phyloP scores from a whole-genome alignment of 1,140 invertebrate species.

The Pseudomyrmex concolor region DNA sequence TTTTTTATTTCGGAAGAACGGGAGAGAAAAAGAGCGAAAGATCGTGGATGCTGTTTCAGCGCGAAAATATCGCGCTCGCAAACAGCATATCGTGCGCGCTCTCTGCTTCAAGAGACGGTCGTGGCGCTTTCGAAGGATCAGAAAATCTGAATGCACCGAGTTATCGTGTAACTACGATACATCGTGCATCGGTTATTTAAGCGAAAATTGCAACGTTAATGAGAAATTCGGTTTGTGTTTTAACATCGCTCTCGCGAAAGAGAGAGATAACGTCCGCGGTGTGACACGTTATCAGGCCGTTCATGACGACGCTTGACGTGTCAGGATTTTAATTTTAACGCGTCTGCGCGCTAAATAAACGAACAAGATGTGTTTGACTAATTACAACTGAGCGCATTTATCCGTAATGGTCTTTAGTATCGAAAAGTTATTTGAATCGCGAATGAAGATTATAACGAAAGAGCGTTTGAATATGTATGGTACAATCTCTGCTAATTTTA shows the following conservation, averaged over 20 bases:
- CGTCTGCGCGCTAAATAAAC: neutral
- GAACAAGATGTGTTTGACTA: neutral
- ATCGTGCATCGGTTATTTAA: constrained; percentile 38
- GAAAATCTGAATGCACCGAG: constrained; percentile 4
- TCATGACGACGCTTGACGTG: constrained; percentile 32
- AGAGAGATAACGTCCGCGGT: constrained; percentile 23
- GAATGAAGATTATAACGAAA: neutral
- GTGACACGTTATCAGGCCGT: constrained; percentile 17
- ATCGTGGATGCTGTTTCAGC: constrained; percentile 25
- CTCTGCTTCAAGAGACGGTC: constrained; percentile 4
- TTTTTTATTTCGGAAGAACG: constrained; percentile 54
- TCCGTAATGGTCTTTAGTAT: neutral
- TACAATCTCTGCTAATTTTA: constrained; percentile 8
- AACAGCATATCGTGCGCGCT: constrained; percentile 26
- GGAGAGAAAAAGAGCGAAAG: constrained; percentile 41
- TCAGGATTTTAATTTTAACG: constrained; percentile 44
- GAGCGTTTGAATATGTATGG: neutral
- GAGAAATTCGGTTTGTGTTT: constrained; percentile 52
- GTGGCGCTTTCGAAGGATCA: constrained; percentile 13
- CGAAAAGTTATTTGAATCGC: constrained; percentile 4
- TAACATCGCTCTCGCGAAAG: constrained; percentile 3
- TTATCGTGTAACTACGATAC: constrained; percentile 3
- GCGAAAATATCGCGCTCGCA: constrained; percentile 35
- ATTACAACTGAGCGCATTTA: constrained; percentile 19
- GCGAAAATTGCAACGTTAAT: constrained; percentile 58